Base-by-base conservation (phyloP, 2,797 vertebrate species). In the Dermochelys coriacea region DNA sequence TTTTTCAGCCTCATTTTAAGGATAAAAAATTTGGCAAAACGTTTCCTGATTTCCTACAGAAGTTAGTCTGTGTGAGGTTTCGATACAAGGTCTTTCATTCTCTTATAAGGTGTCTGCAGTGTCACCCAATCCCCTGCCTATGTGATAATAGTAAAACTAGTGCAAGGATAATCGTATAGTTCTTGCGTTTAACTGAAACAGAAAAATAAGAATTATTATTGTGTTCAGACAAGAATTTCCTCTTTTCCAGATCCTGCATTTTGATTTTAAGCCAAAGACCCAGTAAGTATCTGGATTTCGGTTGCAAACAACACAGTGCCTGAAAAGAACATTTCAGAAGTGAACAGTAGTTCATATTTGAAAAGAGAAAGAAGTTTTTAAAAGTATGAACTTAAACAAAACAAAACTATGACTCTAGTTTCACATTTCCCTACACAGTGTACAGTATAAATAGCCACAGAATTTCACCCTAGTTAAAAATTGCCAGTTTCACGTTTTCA, bases 171-270 rank as follows among this genome's bases (percentile, higher is more conserved):
- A 89, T 90, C 85, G 88, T 77, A 80, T 57, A 84, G 80, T 80
- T 4, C 74, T 82, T 86, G 54, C 93, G 51, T 41, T 84, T 27
- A 55, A 45, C 89, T 1, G 1, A 93, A 94, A 89, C 61, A 54
- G 50, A 92, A 55, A 87, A 71, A 91, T 12, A 94, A 91, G 54
- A 84, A 34, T 82, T 9, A 93, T 55, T 85, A n/a, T 82, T 91
- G 78, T 68, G 86, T 95, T 83, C 92, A 78, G 95, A 57, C 52
- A 91, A 90, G 94, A 96, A 80, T 86, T 96, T 94, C 27, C 90
- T 92, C 21, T 97, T 97, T 97, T 82, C 84, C 92, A 97, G 85
- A 52, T 85, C 78, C 79, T 94, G 71, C 31, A 84, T 93, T 96
- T 91, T 95, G 93, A 95, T 91, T 82, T 80, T 74, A 96, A 97